phyloP scores from a whole-genome alignment of 2,113 vertebrate species.

The Leuciscus idus region DNA sequence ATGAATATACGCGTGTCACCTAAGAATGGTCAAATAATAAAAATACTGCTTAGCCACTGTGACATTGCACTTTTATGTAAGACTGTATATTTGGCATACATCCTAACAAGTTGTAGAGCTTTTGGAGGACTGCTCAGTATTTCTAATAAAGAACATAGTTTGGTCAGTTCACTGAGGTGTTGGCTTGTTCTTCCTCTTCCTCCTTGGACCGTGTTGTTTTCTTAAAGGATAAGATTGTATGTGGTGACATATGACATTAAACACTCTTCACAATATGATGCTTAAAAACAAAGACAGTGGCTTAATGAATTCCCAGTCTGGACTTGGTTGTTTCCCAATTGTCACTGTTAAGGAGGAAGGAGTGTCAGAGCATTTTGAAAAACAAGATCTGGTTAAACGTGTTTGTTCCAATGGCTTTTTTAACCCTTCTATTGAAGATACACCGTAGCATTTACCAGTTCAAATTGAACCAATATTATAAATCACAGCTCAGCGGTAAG shows the following conservation, averaged over 20 bases:
- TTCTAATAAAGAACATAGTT: constrained; percentile 98
- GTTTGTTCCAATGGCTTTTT: not conserved
- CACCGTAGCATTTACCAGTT: not conserved
- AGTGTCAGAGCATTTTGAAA: not conserved
- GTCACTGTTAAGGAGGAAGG: not conserved
- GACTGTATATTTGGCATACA: constrained; percentile 96
- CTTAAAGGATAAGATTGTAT: not conserved
- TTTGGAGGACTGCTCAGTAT: constrained; percentile 83
- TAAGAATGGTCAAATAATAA: constrained; percentile 64
- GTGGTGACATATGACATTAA: not conserved
- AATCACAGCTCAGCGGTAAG: too few relatives aligned
- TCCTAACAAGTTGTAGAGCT: constrained; percentile 83
- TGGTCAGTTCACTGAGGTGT: constrained; percentile 67
- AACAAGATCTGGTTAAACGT: not conserved
- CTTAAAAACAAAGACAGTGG: not conserved
- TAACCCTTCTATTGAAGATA: not conserved
- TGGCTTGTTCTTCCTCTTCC: not conserved
- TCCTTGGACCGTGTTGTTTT: not conserved
- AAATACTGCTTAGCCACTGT: constrained; percentile 88
- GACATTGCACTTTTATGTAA: constrained; percentile 96
- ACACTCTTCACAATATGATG: too few relatives aligned
- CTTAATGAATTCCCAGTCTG: not conserved
- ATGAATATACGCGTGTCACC: too few relatives aligned
- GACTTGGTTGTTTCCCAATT: not conserved
- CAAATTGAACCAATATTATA: too few relatives aligned